phyloP scores from a whole-genome alignment of 92 coral and sea anemone genomes.

The Epizoanthus rinbou region DNA sequence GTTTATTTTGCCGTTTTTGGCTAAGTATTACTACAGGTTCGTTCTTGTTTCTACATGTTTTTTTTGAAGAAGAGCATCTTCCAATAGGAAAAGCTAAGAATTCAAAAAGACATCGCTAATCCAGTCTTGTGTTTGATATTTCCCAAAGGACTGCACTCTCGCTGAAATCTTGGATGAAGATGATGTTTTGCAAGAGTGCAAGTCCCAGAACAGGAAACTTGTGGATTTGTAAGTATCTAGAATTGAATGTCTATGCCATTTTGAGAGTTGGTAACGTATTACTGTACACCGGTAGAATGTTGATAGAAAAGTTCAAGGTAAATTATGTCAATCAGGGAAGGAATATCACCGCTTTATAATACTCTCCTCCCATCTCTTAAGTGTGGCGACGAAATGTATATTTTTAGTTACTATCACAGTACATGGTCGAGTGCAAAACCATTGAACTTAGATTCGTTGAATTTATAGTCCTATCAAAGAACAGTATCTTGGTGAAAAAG shows the following conservation, averaged over 20 bases:
- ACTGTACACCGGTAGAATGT: constrained; percentile 3
- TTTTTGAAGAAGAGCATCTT: constrained; percentile 14
- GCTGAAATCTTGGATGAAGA: constrained; percentile 95
- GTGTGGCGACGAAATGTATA: too few relatives aligned
- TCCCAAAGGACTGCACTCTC: constrained; percentile 84
- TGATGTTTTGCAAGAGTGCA: constrained; percentile 98
- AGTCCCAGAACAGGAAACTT: constrained; percentile 98
- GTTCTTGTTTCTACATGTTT: neutral
- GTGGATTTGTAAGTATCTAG: constrained; percentile 89
- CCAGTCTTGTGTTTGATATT: neutral
- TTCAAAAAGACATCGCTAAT: neutral
- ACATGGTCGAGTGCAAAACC: too few relatives aligned
- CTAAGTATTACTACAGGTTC: neutral
- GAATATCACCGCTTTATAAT: too few relatives aligned
- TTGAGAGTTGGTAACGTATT: neutral
- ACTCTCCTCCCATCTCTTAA: too few relatives aligned
- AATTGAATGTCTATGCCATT: neutral
- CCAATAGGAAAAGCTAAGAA: neutral
- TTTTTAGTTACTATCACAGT: too few relatives aligned
- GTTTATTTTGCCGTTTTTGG: neutral
- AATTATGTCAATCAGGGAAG: neutral
- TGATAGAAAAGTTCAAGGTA: neutral
- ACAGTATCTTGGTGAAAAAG: too few relatives aligned
- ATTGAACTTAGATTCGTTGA: too few relatives aligned
- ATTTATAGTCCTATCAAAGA: too few relatives aligned